These are phyloP conservation scores for Aphis gossypii DNA, from an alignment of 1,140 invertebrate genomes.

Conservation along the genomic window DNA sequence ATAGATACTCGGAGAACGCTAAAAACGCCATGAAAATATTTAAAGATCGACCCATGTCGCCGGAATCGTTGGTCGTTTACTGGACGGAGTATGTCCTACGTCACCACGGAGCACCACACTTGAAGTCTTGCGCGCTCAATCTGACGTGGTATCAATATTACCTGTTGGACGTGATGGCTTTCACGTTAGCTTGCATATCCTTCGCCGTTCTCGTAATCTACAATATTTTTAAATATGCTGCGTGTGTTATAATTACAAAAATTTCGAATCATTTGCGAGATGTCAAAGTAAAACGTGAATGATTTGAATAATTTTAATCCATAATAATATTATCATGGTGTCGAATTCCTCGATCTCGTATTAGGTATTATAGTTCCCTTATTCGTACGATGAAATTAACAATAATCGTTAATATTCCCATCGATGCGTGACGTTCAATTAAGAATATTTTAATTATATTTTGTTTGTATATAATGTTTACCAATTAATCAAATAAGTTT, in stretches of 20 bases:
- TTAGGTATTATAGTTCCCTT: background rate
- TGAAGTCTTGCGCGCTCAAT: background rate
- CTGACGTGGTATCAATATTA: background rate
- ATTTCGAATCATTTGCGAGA: background rate
- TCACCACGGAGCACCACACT: constrained; percentile 50
- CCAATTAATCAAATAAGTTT: background rate
- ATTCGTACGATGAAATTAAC: background rate
- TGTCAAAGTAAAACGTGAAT: background rate
- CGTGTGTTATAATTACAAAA: background rate
- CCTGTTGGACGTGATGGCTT: background rate
- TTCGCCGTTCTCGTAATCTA: background rate
- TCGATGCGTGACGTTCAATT: too few species aligned
- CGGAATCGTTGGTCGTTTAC: constrained; percentile 53
- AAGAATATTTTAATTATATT: too few species aligned
- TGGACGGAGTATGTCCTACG: constrained; percentile 61
- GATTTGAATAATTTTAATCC: background rate
- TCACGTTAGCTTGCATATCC: background rate
- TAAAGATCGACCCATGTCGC: constrained; percentile 60
- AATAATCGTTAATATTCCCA: background rate
- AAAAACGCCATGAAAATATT: constrained; percentile 53
- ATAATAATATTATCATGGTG: background rate
- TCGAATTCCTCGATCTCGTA: background rate
- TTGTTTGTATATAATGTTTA: background rate
- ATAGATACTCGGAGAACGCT: constrained; percentile 17
- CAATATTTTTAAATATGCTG: background rate